These are phyloP conservation scores for Andrena trimmerana DNA, from an alignment of 2,888 invertebrate genomes.

Conservation along the genomic window DNA sequence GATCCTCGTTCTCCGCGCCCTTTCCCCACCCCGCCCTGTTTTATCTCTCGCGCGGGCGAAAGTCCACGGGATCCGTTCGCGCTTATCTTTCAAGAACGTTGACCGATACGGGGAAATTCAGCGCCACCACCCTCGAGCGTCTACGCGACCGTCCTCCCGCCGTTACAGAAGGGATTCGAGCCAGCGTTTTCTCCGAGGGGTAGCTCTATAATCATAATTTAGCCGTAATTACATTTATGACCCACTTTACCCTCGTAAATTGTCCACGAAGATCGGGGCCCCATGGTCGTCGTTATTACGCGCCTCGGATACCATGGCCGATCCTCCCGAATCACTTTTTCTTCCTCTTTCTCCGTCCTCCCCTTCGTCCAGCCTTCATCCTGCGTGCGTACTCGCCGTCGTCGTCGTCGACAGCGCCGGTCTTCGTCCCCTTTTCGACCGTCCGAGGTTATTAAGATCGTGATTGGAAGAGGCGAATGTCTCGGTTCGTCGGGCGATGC, in stretches of 20 bases:
- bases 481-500: slow-evolving; percentile 58
- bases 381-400: slow-evolving; percentile 44
- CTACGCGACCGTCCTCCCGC: slow-evolving; percentile 11
- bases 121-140: slow-evolving; percentile 17
- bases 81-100: neutral
- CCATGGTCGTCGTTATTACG: slow-evolving; percentile 75
- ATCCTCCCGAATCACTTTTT: slow-evolving; percentile 72
- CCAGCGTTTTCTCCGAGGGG: slow-evolving; percentile 56
- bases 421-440: slow-evolving; percentile 64
- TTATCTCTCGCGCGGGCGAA: slow-evolving; percentile 27
- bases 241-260: slow-evolving; percentile 84
- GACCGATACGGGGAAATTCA: slow-evolving; percentile 15
- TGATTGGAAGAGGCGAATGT: slow-evolving; percentile 76
- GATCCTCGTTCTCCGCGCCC: slow-evolving; percentile 56
- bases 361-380: slow-evolving; percentile 59
- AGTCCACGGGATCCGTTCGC: neutral
- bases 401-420: slow-evolving; percentile 51
- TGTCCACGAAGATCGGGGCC: slow-evolving; percentile 78
- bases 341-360: slow-evolving; percentile 42
- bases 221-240: slow-evolving; percentile 84
- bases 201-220: slow-evolving; percentile 83
- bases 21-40: slow-evolving; percentile 26
- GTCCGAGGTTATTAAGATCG: slow-evolving; percentile 78
- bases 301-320: slow-evolving; percentile 70
- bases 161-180: slow-evolving; percentile 37